phyloP scores from a whole-genome alignment of 2,888 invertebrate genomes.

The Epiblema foenella region DNA sequence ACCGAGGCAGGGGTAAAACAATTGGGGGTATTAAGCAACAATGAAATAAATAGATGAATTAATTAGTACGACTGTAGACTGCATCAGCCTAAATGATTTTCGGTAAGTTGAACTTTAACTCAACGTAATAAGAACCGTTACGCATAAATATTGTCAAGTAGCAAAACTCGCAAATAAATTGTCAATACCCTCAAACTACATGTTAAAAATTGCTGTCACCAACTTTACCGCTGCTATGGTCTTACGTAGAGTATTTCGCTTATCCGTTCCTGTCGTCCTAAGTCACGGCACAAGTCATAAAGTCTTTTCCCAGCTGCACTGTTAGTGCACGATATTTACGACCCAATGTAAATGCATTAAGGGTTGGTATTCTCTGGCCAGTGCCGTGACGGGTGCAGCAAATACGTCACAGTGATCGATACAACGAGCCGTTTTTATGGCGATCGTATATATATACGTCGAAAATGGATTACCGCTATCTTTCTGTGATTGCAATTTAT shows the following conservation, averaged over 20 bases:
- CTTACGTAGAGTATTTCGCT: not conserved
- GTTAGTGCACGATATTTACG: not conserved
- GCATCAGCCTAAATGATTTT: not conserved
- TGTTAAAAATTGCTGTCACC: not conserved
- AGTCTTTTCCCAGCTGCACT: not conserved
- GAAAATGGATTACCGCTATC: not conserved
- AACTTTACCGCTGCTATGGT: not conserved
- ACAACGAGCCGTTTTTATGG: not conserved
- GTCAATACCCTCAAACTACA: too few species aligned
- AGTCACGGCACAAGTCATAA: constrained; percentile 2
- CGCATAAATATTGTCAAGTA: not conserved
- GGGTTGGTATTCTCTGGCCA: not conserved
- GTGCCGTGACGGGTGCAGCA: not conserved
- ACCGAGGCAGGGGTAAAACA: too few species aligned
- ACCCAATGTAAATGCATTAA: not conserved
- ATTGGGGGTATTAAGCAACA: too few species aligned
- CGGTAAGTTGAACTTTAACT: not conserved
- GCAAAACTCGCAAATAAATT: not conserved
- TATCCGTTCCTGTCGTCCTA: not conserved
- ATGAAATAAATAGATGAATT: too few species aligned
- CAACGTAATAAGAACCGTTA: not conserved
- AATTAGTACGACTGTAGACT: too few species aligned
- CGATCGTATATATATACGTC: not conserved
- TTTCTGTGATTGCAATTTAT: not conserved
- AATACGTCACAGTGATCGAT: constrained; percentile 10